These are phyloP conservation scores for Psylliodes chrysocephalus DNA, from an alignment of 2,888 invertebrate species.

Conservation along the genomic window DNA sequence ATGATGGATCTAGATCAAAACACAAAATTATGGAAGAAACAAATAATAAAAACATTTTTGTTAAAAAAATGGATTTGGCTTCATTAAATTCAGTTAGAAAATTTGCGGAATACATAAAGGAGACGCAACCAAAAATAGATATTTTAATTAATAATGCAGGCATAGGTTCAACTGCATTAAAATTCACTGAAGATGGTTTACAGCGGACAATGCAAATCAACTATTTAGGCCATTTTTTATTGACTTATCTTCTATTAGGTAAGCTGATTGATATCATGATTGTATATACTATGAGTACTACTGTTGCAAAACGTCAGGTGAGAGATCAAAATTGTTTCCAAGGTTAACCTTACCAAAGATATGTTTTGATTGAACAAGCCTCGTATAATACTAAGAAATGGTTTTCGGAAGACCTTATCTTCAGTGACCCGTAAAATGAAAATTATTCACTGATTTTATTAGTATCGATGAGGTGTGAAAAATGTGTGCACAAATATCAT, in stretches of 20 bases:
- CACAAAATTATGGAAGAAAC: slow-evolving; percentile 56
- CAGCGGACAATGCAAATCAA: slow-evolving; percentile 75
- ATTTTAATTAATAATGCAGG: slow-evolving; percentile 76
- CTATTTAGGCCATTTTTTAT: slow-evolving; percentile 76
- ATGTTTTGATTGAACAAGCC: no score
- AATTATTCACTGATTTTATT: no score
- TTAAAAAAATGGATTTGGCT: slow-evolving; percentile 66
- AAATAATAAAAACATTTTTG: slow-evolving; percentile 56
- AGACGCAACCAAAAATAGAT: slow-evolving; percentile 68
- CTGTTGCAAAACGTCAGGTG: no score
- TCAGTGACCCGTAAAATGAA: no score
- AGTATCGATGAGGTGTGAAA: no score
- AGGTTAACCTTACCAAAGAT: no score
- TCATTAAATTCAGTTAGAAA: slow-evolving; percentile 68
- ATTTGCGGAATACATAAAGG: slow-evolving; percentile 71
- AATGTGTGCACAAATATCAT: no score
- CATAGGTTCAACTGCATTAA: slow-evolving; percentile 63
- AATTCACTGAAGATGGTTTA: slow-evolving; percentile 71
- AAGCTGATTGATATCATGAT: no score
- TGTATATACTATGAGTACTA: no score
- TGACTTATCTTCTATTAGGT: slow-evolving; percentile 73
- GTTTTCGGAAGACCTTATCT: no score
- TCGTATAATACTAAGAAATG: no score
- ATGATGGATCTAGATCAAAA: slow-evolving; percentile 51
- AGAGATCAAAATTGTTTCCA: no score